A percentile compares a stretch with the other conserved stretches of the same genome.
Conservation (phyloP, 2,888 invertebrate genomes). For the Drosophila kokeensis region DNA sequence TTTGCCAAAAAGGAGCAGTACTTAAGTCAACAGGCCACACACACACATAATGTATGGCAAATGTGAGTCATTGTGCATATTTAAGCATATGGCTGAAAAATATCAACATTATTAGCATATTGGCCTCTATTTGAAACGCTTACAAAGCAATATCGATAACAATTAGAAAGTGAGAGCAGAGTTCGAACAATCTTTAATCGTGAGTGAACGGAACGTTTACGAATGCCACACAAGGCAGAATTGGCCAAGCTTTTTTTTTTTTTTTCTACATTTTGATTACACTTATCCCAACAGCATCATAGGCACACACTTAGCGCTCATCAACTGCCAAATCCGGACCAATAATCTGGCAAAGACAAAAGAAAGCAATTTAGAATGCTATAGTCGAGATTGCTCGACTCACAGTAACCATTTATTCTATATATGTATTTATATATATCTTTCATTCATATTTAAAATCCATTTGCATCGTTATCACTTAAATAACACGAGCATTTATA, state of each 20-base stretch:
- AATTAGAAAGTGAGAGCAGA: neutral
- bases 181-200: neutral
- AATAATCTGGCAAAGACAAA: neutral
- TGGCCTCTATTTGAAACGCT: neutral
- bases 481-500: neutral
- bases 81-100: conserved; percentile 4
- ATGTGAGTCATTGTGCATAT: conserved; percentile 5
- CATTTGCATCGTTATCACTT: neutral
- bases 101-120: neutral
- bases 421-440: neutral
- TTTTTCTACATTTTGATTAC: neutral
- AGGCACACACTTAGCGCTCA: neutral
- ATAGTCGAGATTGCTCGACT: neutral
- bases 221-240: neutral
- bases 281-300: neutral
- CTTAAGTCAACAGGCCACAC: conserved; percentile 52
- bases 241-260: neutral
- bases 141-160: neutral
- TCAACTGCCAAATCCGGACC: neutral
- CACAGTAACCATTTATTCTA: neutral
- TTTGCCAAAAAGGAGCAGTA: conserved; percentile 17
- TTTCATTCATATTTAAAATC: neutral
- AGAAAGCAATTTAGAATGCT: neutral
- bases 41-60: conserved; percentile 19
- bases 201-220: conserved; percentile 3